These are phyloP conservation scores for Gymnothorax javanicus DNA, from an alignment of 2,797 vertebrate genomes.

Conservation along the genomic window DNA sequence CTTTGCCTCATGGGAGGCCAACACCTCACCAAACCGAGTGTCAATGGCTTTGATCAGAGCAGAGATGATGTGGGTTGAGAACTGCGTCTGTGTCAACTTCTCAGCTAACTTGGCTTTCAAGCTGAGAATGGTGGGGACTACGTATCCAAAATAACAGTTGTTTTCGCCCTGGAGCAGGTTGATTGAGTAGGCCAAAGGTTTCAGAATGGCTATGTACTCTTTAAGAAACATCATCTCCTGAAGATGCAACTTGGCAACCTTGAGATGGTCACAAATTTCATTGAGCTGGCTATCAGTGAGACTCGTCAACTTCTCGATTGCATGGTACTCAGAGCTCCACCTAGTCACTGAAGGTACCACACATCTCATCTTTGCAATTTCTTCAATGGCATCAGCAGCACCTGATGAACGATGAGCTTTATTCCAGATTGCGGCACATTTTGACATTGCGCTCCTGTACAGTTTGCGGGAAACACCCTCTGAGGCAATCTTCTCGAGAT, in stretches of 20 bases:
- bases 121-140: conserved; percentile 72
- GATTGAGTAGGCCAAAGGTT: conserved; percentile 72
- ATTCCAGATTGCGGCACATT: conserved; percentile 67
- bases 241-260: conserved; percentile 60
- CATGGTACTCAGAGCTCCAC: conserved; percentile 73
- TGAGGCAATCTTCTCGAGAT: conserved; percentile 69
- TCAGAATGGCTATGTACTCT: conserved; percentile 68
- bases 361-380: conserved; percentile 67
- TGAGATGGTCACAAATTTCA: conserved; percentile 66
- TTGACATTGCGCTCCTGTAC: conserved; percentile 67
- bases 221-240: conserved; percentile 71
- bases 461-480: conserved; percentile 68
- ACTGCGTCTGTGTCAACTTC: conserved; percentile 60
- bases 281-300: conserved; percentile 67
- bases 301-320: conserved; percentile 66
- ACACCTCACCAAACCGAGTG: conserved; percentile 66
- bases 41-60: conserved; percentile 64
- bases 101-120: conserved; percentile 74
- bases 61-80: conserved; percentile 60
- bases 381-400: conserved; percentile 63
- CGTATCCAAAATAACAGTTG: conserved; percentile 72
- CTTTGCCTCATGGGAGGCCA: conserved; percentile 66
- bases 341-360: conserved; percentile 62
- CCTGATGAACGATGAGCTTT: conserved; percentile 63
- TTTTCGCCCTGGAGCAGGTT: conserved; percentile 75